Evolutionary conservation across 1,140 invertebrate species (phyloP).

Genomic region (Philopotamus ludificatus): DNA sequence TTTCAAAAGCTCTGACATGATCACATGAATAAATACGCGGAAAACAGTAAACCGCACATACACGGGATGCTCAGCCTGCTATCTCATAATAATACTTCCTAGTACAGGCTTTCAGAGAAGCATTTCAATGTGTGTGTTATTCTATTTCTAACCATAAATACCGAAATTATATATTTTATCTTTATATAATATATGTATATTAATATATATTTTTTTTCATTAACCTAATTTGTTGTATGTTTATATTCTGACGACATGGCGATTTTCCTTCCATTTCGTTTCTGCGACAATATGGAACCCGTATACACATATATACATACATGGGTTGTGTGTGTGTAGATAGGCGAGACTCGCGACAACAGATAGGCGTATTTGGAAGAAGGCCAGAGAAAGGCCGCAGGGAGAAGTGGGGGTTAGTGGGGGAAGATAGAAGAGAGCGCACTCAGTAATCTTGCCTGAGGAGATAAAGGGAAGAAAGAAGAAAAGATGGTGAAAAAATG

Average conservation of each 20-base stretch:
- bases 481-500: neutral
- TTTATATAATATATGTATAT: too few species aligned
- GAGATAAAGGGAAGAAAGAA: conserved; percentile 9
- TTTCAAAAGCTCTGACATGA: neutral
- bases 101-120: too few species aligned
- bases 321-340: too few species aligned
- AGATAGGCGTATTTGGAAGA: neutral
- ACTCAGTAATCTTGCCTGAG: conserved; percentile 9
- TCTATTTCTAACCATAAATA: too few species aligned
- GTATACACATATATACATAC: neutral
- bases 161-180: too few species aligned
- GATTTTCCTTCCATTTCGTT: neutral
- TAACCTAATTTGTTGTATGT: too few species aligned
- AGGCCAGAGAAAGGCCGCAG: neutral
- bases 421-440: neutral
- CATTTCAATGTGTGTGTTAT: too few species aligned
- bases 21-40: neutral
- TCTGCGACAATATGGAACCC: neutral
- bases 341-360: neutral
- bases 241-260: neutral
- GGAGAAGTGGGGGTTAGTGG: neutral
- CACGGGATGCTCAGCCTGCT: neutral
- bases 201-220: too few species aligned
- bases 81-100: neutral
- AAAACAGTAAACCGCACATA: neutral